These are phyloP conservation scores for Penaeus indicus DNA, from an alignment of 1,140 invertebrate species.

Conservation along the genomic window DNA sequence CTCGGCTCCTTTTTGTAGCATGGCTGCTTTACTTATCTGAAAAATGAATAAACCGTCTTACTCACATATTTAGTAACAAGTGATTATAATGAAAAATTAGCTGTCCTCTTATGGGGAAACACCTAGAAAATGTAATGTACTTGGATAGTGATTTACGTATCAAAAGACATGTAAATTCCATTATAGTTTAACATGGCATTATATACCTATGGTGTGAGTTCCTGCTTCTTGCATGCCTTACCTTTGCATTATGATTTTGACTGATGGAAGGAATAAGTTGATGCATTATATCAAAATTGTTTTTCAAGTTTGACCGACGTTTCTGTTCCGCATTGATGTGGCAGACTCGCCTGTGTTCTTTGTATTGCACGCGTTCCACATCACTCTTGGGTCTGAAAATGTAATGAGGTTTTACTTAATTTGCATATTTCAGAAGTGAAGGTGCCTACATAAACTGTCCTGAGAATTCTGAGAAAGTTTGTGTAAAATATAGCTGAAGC, in stretches of 20 bases:
- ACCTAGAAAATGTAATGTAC: no score
- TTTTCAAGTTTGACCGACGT: conserved; percentile 96
- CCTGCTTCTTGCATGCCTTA: background rate
- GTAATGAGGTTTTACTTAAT: background rate
- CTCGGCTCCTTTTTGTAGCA: conserved; percentile 96
- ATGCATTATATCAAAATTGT: conserved; percentile 95
- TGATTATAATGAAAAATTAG: no score
- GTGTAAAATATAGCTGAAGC: background rate
- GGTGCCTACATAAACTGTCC: background rate
- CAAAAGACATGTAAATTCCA: no score
- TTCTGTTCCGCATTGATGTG: conserved; percentile 99
- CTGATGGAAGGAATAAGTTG: conserved; percentile 89
- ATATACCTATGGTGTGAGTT: no score
- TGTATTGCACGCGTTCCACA: conserved; percentile 70
- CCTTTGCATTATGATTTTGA: conserved; percentile 91
- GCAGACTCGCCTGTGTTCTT: conserved; percentile 72
- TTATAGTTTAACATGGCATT: no score
- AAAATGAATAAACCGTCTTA: background rate
- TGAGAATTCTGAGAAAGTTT: no score
- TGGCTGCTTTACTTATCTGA: conserved; percentile 86
- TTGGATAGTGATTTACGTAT: no score
- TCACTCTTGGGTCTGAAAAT: conserved; percentile 72
- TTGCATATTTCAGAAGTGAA: background rate
- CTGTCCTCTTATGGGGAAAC: no score
- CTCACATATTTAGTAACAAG: no score